phyloP scores from a whole-genome alignment of 2,797 vertebrate species.

The Scleropages formosus region DNA sequence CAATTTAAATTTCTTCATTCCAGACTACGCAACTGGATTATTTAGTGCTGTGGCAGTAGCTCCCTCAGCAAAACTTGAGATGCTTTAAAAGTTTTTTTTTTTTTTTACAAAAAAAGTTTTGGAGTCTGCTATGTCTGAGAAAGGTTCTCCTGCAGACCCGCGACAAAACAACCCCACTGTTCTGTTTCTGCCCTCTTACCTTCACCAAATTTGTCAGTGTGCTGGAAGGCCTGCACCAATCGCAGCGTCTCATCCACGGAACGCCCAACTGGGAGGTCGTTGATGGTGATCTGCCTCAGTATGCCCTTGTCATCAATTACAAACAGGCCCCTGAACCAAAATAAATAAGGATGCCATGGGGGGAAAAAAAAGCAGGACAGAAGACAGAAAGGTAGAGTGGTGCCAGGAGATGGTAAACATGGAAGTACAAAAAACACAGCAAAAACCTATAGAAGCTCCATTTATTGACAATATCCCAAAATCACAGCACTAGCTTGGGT shows the following conservation, averaged over 20 bases:
- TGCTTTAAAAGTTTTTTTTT: too few species aligned
- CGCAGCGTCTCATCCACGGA: conserved; percentile 87
- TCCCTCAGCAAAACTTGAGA: too few species aligned
- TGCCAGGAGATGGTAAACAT: neutral
- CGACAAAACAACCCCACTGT: too few species aligned
- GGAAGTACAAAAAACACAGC: neutral
- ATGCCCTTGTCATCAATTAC: conserved; percentile 85
- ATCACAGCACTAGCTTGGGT: too few species aligned
- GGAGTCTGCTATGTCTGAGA: too few species aligned
- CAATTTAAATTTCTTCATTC: too few species aligned
- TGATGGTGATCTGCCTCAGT: conserved; percentile 88
- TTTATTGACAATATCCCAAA: neutral
- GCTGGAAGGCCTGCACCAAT: conserved; percentile 87
- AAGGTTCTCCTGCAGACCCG: too few species aligned
- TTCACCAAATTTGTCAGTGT: conserved; percentile 82
- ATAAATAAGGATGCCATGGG: neutral
- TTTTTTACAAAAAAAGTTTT: too few species aligned
- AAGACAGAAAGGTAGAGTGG: neutral
- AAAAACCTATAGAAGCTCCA: neutral
- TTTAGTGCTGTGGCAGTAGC: too few species aligned
- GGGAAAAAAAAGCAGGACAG: neutral
- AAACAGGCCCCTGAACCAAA: conserved; percentile 78
- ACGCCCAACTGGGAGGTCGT: conserved; percentile 87
- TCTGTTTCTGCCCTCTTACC: conserved; percentile 61
- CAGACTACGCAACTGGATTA: too few species aligned